These are phyloP conservation scores for Condylura cristata DNA, from an alignment of 2,113 vertebrate genomes.

Conservation along the genomic window DNA sequence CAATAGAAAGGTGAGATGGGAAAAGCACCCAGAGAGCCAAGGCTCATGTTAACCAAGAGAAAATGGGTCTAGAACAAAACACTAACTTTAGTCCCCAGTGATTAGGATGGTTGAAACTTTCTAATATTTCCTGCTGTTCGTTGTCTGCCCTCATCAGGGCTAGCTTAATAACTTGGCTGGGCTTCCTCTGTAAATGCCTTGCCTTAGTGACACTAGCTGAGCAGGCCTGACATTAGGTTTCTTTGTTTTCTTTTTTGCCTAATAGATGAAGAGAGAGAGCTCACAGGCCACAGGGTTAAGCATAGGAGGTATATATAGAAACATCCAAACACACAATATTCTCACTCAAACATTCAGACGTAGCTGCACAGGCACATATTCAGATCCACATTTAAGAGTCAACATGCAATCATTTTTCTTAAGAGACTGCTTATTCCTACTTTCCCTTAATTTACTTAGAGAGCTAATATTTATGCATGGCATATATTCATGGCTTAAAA, in stretches of 20 bases:
- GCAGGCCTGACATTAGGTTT: not conserved
- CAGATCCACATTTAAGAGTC: slow-evolving; percentile 29
- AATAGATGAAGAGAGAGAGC: not conserved
- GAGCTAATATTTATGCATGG: slow-evolving; percentile 42
- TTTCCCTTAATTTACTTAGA: slow-evolving; percentile 46
- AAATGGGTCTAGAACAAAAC: slow-evolving; percentile 30
- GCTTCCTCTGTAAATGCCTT: not conserved
- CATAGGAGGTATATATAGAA: not conserved
- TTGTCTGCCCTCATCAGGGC: not conserved
- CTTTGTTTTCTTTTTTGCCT: slow-evolving; percentile 31
- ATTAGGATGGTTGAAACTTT: not conserved
- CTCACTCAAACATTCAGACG: slow-evolving; percentile 19
- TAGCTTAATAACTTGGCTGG: slow-evolving; percentile 32
- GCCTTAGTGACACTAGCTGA: slow-evolving; percentile 5
- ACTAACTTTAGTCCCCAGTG: not conserved
- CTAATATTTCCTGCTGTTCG: not conserved
- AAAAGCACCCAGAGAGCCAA: slow-evolving; percentile 8
- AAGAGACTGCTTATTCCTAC: slow-evolving; percentile 35
- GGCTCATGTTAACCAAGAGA: not conserved
- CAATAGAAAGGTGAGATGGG: not conserved
- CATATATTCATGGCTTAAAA: slow-evolving; percentile 52
- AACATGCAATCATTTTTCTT: slow-evolving; percentile 47
- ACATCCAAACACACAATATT: not conserved
- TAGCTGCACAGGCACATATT: not conserved
- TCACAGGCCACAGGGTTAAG: slow-evolving; percentile 11